Percentiles rank a stretch among this genome's conserved stretches.
These are phyloP conservation scores for Ridgeia piscesae DNA, from an alignment of 1,140 invertebrate genomes.

Conservation along the genomic window DNA sequence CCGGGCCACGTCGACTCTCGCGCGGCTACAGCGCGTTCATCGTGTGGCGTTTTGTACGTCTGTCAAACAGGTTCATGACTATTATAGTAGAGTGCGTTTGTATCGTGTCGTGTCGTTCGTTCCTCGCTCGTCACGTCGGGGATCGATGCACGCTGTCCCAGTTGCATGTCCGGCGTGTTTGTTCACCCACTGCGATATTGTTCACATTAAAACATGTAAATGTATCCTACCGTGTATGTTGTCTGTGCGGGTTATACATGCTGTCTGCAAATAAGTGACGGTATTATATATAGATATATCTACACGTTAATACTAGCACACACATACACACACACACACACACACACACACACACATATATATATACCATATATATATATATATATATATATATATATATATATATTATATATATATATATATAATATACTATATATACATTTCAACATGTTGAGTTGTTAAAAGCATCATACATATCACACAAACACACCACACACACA, in stretches of 20 bases:
- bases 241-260: neutral
- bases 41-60: neutral
- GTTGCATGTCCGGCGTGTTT: neutral
- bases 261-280: neutral
- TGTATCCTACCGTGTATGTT: neutral
- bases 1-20: neutral
- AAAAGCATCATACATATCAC: too few relatives aligned
- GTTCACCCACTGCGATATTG: neutral
- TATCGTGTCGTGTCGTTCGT: neutral
- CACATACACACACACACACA: too few relatives aligned
- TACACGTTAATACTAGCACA: too few relatives aligned
- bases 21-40: neutral
- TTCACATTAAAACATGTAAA: slow-evolving; percentile 1
- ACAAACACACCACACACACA: too few relatives aligned
- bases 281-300: neutral
- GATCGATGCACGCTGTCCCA: neutral
- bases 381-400: too few relatives aligned
- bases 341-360: too few relatives aligned
- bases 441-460: too few relatives aligned
- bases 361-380: too few relatives aligned
- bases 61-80: neutral
- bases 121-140: neutral
- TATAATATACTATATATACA: too few relatives aligned
- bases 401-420: too few relatives aligned
- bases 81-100: neutral